phyloP scores from a whole-genome alignment of 2,888 invertebrate genomes.

The Tanypteryx hageni region DNA sequence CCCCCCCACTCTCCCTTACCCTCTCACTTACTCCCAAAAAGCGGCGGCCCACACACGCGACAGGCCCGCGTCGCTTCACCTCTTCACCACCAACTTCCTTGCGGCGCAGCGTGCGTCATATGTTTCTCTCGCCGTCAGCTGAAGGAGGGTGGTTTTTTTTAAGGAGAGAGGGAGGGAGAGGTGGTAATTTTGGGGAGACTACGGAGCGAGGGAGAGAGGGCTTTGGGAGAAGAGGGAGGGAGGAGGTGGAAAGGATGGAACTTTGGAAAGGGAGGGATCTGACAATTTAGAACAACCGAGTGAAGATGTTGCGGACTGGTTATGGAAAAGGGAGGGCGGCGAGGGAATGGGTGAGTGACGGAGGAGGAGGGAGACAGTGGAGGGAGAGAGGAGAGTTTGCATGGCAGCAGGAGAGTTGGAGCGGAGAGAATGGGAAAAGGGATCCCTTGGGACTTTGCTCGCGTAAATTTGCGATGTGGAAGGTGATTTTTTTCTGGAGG shows the following conservation, averaged over 20 bases:
- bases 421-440: not conserved
- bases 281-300: conserved; percentile 7
- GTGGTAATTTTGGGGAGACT: not conserved
- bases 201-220: not conserved
- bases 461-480: not conserved
- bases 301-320: not conserved
- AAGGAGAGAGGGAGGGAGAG: not conserved
- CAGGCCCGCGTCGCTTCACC: conserved; percentile 20
- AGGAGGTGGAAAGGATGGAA: not conserved
- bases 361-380: not conserved
- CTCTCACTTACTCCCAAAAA: not conserved
- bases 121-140: conserved; percentile 23
- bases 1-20: not conserved
- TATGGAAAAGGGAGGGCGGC: not conserved
- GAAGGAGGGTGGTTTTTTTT: not conserved
- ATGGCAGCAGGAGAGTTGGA: not conserved
- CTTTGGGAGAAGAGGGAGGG: not conserved
- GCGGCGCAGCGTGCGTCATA: conserved; percentile 42
- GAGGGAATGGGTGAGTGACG: not conserved
- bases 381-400: not conserved
- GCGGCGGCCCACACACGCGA: not conserved
- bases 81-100: conserved; percentile 52
- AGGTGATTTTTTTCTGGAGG: not conserved
- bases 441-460: not conserved
- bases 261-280: not conserved